Base-by-base conservation (phyloP, 2,113 vertebrate genomes). In the Colaptes auratus region DNA sequence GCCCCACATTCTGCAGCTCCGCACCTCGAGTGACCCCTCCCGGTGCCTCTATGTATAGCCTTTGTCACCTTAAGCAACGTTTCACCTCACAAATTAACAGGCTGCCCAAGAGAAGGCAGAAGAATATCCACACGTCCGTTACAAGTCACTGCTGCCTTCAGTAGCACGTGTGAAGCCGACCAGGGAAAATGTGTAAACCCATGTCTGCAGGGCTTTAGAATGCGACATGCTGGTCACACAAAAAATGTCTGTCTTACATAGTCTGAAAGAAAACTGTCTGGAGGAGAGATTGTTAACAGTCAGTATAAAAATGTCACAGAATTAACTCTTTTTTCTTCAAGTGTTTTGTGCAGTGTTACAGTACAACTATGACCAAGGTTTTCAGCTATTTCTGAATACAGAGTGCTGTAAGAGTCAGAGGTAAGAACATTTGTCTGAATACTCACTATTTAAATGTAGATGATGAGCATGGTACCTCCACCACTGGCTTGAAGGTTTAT, bases 201-300 rank as follows among this genome's bases (percentile, higher is more conserved):
- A 3, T 56, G 21, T 92, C 46, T 66, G 9, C 9, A 10, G 25
- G 21, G 3, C 10, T 78, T 14, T 33, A 44, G 58, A 17, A 67
- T 0, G 0, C 56, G 66, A 33, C 21, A 23, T 5, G 3, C 7
- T 33, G 21, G 21, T 28, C 14, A 35, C 0, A 71, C 39, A 56
- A 44, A 75, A 70, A 75, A 14, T 21, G 8, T 72, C 86, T 21
- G 7, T 72, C 86, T 19, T 5, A 11, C 5, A 4, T 12, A 44
- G 2, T 48, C 14, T 79, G 46, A 69, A 69, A 58, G 17, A 75
- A 81, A 56, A 48, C 7, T 39, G 7, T 14, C 2, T 44, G 30
- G 25, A 88, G 19, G 10, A 78, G 10, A 72, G 35, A 35, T 87
- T 2, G 1, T 14, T 56, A 60, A 56, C 1, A 80, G 5, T 6